Conservation (phyloP, 2,888 invertebrate species). For the Phortica magna region DNA sequence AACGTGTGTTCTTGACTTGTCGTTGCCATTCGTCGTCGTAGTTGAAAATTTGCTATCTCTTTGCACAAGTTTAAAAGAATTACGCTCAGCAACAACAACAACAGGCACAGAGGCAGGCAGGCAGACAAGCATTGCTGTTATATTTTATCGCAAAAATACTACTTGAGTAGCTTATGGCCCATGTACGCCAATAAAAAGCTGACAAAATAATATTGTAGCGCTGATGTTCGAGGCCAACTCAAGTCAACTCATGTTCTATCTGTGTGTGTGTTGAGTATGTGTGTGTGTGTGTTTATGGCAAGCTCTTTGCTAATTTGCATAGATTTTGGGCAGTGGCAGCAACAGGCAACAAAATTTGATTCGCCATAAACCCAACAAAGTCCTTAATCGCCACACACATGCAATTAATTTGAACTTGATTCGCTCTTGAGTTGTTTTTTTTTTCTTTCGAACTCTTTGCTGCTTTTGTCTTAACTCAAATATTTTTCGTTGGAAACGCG, state of each 20-base stretch:
- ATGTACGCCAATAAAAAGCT: slow-evolving; percentile 74
- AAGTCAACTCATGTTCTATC: slow-evolving; percentile 53
- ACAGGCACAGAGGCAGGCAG: slow-evolving; percentile 30
- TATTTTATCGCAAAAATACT: slow-evolving; percentile 75
- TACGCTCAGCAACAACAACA: slow-evolving; percentile 9
- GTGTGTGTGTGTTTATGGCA: slow-evolving; percentile 34
- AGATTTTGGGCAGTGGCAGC: slow-evolving; percentile 7
- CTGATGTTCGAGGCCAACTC: slow-evolving; percentile 54
- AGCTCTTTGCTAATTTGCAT: slow-evolving; percentile 15
- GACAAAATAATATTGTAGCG: slow-evolving; percentile 71
- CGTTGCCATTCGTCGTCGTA: slow-evolving; percentile 2
- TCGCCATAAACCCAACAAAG: slow-evolving; percentile 17
- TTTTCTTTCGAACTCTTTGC: background rate
- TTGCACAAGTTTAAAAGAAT: slow-evolving; percentile 37
- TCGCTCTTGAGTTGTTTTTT: background rate
- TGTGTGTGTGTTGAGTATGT: slow-evolving; percentile 36
- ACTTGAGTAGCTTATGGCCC: slow-evolving; percentile 73
- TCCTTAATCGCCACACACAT: slow-evolving; percentile 22
- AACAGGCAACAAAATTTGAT: background rate
- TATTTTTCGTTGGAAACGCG: slow-evolving; percentile 36
- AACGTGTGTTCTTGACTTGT: slow-evolving; percentile 8
- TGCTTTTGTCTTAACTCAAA: background rate
- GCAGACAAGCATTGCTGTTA: slow-evolving; percentile 41
- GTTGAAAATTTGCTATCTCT: slow-evolving; percentile 45
- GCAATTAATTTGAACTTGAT: slow-evolving; percentile 23